Conservation (phyloP, 1,140 invertebrate genomes). For the Acromyrmex echinatior region DNA sequence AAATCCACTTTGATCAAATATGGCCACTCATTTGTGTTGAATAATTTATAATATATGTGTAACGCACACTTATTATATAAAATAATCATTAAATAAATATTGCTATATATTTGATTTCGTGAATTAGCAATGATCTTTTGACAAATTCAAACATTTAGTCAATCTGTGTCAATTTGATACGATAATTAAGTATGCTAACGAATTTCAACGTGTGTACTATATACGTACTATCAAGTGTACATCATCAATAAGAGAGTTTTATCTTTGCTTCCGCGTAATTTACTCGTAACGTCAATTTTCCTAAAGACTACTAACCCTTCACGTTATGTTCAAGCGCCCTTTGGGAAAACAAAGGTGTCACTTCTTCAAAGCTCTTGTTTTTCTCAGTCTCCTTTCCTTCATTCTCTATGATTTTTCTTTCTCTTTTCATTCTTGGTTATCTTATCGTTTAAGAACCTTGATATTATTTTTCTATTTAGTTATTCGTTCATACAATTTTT, state of each 20-base stretch:
- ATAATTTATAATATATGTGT: too few species aligned
- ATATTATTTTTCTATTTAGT: slow-evolving; percentile 31
- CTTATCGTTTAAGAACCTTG: slow-evolving; percentile 72
- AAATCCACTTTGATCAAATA: too few species aligned
- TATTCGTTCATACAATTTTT: slow-evolving; percentile 59
- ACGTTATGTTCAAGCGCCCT: slow-evolving; percentile 73
- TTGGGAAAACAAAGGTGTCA: slow-evolving; percentile 82
- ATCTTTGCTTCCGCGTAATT: slow-evolving; percentile 76
- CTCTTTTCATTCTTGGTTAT: slow-evolving; percentile 64
- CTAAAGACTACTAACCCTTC: slow-evolving; percentile 71
- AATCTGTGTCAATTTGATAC: background rate
- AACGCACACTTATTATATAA: background rate
- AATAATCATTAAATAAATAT: background rate
- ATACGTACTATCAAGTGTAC: background rate
- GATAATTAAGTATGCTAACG: slow-evolving; percentile 22
- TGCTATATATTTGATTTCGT: background rate
- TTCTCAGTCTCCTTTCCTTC: slow-evolving; percentile 41
- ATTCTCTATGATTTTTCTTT: slow-evolving; percentile 42
- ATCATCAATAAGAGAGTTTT: slow-evolving; percentile 60
- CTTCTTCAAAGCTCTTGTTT: slow-evolving; percentile 77
- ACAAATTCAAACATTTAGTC: background rate
- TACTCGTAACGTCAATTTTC: slow-evolving; percentile 77
- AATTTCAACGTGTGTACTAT: slow-evolving; percentile 1
- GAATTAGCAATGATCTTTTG: slow-evolving; percentile 5
- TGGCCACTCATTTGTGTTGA: too few species aligned